Conservation (phyloP, 2,113 vertebrate genomes). For the Abramis brama region DNA sequence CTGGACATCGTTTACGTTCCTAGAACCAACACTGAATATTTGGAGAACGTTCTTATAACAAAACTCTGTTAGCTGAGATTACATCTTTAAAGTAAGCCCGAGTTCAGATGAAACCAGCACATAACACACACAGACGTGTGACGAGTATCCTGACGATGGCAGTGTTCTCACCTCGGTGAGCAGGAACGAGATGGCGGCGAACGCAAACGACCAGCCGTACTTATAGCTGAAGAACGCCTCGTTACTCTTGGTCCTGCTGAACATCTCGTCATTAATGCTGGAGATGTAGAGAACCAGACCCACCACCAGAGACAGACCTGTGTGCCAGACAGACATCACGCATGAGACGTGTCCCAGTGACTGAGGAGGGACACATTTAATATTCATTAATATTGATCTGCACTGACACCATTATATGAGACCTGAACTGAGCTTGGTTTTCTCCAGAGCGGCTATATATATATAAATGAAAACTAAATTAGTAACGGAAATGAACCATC, state of each 20-base stretch:
- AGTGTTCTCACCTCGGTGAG: conserved; percentile 83
- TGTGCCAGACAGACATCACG: neutral
- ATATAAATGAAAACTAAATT: no score
- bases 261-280: conserved; percentile 89
- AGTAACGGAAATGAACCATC: no score
- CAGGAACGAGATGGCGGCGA: conserved; percentile 89
- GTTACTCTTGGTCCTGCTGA: conserved; percentile 85
- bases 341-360: neutral
- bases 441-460: no score
- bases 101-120: neutral
- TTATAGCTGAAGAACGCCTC: conserved; percentile 90
- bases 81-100: neutral
- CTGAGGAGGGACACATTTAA: no score
- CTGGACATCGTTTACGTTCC: no score
- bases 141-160: no score
- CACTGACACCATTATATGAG: no score
- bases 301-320: conserved; percentile 84
- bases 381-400: no score
- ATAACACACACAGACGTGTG: neutral
- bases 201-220: conserved; percentile 91
- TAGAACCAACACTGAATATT: no score
- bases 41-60: no score
- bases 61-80: no score
- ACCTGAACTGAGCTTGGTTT: no score
- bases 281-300: conserved; percentile 92